Evolutionary conservation across 1,140 invertebrate genomes (phyloP).

Genomic region (Carposina sasakii): DNA sequence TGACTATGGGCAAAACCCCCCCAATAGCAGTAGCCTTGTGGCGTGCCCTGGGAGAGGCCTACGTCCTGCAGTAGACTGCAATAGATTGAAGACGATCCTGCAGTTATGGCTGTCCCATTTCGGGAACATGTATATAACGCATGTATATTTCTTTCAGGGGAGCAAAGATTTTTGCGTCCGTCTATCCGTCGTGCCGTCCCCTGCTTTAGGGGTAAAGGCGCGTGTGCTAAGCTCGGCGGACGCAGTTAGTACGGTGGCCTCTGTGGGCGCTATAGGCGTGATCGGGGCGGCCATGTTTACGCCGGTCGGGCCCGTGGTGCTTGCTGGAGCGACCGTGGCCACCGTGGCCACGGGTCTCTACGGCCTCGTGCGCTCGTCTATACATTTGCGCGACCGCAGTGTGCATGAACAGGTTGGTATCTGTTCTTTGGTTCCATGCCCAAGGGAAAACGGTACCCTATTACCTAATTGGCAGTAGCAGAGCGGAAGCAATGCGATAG

Average conservation of each 20-base stretch:
- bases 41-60: too few species aligned
- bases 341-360: conserved; percentile 56
- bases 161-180: conserved; percentile 47
- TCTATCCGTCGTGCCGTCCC: conserved; percentile 51
- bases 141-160: conserved; percentile 31
- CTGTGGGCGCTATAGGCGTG: conserved; percentile 52
- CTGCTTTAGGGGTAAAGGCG: conserved; percentile 44
- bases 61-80: too few species aligned
- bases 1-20: too few species aligned
- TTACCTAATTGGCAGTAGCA: too few species aligned
- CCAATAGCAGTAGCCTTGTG: too few species aligned
- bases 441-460: too few species aligned
- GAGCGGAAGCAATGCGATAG: too few species aligned
- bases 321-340: conserved; percentile 44
- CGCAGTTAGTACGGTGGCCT: conserved; percentile 51
- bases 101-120: too few species aligned
- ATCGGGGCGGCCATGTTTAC: conserved; percentile 56
- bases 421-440: background rate
- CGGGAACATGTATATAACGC: too few species aligned
- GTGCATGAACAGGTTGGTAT: conserved; percentile 52
- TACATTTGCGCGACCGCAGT: conserved; percentile 49
- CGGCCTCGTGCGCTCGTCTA: conserved; percentile 52
- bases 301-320: conserved; percentile 48
- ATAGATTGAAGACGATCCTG: too few species aligned
- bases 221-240: conserved; percentile 52